Percentiles rank a stretch among this genome's conserved stretches.
Evolutionary conservation across 2,888 invertebrate species (phyloP).

Genomic region (Dryobota labecula): DNA sequence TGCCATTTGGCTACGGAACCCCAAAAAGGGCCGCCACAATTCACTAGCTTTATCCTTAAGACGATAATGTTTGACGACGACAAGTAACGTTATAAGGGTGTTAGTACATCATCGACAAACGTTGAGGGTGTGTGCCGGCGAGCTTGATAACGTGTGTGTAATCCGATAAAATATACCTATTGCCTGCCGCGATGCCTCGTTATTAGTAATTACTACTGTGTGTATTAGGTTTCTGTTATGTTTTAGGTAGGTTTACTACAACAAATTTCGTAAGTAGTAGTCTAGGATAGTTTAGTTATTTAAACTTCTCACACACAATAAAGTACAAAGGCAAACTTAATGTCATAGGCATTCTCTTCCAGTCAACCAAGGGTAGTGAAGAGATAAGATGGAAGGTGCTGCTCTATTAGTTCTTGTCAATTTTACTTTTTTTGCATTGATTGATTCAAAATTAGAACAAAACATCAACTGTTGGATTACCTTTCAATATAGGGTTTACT

Average conservation of each 20-base stretch:
- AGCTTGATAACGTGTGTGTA: conserved; percentile 84
- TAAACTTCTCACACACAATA: no score
- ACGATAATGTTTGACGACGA: conserved; percentile 58
- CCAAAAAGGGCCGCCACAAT: conserved; percentile 9
- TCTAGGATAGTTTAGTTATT: background rate
- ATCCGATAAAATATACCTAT: conserved; percentile 87
- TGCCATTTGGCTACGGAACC: no score
- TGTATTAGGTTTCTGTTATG: conserved; percentile 63
- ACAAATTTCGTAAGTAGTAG: background rate
- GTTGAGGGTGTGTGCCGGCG: conserved; percentile 71
- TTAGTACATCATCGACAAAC: conserved; percentile 83
- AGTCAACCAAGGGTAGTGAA: no score
- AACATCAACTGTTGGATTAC: no score
- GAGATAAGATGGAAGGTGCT: no score
- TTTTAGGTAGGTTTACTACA: conserved; percentile 8
- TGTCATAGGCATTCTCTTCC: no score
- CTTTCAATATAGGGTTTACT: no score
- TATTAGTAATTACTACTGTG: conserved; percentile 82
- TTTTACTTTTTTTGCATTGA: background rate
- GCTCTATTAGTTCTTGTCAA: no score
- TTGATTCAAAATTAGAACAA: background rate
- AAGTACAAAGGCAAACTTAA: no score
- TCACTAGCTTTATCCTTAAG: conserved; percentile 29
- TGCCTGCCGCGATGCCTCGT: conserved; percentile 77
- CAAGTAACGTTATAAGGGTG: conserved; percentile 70